Percentiles rank a stretch among this genome's conserved stretches.
Conservation (phyloP, 2,888 invertebrate genomes). For the Scelioninae gen. 1 region DNA sequence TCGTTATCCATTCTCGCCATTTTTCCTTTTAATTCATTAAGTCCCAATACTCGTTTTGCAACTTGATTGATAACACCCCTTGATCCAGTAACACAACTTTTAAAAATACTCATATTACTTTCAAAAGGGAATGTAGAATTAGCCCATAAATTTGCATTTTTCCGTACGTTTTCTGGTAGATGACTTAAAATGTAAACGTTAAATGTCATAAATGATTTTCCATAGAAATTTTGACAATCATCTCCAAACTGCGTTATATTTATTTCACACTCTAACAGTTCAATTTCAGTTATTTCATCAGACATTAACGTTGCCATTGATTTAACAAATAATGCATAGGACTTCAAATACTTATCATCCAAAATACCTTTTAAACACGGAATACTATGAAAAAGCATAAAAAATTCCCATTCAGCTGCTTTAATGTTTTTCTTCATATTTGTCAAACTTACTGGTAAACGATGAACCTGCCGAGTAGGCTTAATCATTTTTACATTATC, state of each 20-base stretch:
- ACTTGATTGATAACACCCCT: conserved; percentile 40
- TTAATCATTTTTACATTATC: neutral
- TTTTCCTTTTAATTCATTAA: neutral
- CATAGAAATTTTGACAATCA: conserved; percentile 55
- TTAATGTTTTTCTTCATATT: neutral
- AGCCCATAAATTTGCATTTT: conserved; percentile 60
- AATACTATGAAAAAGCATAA: conserved; percentile 4
- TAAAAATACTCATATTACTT: conserved; percentile 29
- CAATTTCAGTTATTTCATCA: conserved; percentile 47
- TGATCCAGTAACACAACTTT: conserved; percentile 34
- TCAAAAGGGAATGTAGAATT: conserved; percentile 65
- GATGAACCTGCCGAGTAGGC: neutral
- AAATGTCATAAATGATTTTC: conserved; percentile 55
- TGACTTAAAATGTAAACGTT: conserved; percentile 58
- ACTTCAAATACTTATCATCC: neutral
- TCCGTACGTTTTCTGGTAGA: conserved; percentile 38
- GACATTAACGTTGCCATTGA: conserved; percentile 17
- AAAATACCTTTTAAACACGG: conserved; percentile 11
- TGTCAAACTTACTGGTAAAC: neutral
- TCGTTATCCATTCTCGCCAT: neutral
- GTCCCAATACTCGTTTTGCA: neutral
- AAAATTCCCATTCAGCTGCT: conserved; percentile 1
- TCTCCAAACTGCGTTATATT: conserved; percentile 48
- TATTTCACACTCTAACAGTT: conserved; percentile 52
- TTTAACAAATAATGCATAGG: conserved; percentile 26